Evolutionary conservation across 2,113 vertebrate genomes (phyloP).

Genomic region (Apaloderma vittatum): DNA sequence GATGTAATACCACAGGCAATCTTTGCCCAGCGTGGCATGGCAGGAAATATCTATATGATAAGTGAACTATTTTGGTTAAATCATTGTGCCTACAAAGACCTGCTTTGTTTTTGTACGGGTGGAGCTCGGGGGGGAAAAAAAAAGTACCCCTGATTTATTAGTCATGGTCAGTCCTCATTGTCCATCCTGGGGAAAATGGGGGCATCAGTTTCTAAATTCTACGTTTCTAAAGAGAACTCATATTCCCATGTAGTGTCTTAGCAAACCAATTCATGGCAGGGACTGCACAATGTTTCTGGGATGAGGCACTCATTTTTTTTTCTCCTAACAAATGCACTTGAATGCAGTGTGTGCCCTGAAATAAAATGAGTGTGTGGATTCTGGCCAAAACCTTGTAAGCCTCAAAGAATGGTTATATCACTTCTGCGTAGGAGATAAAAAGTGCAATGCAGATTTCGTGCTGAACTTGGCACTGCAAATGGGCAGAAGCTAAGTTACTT

Average conservation of each 20-base stretch:
- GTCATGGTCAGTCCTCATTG: not conserved
- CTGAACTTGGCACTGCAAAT: not conserved
- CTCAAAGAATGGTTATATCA: not conserved
- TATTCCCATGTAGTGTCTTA: fast-evolving
- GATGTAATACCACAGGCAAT: not conserved
- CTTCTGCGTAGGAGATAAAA: not conserved
- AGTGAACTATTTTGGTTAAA: slow-evolving; percentile 41
- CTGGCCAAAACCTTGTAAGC: not conserved
- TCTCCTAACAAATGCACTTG: not conserved
- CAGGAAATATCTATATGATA: slow-evolving; percentile 53
- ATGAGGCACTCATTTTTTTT: not conserved
- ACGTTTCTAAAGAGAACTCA: not conserved
- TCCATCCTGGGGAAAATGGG: not conserved
- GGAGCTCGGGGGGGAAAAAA: not conserved
- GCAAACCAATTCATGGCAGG: not conserved
- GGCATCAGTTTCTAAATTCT: not conserved
- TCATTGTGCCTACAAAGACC: not conserved
- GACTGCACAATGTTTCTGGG: not conserved
- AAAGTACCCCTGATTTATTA: not conserved
- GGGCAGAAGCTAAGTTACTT: not conserved
- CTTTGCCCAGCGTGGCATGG: not conserved
- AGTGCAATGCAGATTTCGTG: not conserved
- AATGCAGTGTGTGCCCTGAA: not conserved
- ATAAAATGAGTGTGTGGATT: not conserved
- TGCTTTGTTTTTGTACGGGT: not conserved